Evolutionary conservation across 2,888 invertebrate genomes (phyloP).

Genomic region (Pseudococcus jackbeardsleyi): DNA sequence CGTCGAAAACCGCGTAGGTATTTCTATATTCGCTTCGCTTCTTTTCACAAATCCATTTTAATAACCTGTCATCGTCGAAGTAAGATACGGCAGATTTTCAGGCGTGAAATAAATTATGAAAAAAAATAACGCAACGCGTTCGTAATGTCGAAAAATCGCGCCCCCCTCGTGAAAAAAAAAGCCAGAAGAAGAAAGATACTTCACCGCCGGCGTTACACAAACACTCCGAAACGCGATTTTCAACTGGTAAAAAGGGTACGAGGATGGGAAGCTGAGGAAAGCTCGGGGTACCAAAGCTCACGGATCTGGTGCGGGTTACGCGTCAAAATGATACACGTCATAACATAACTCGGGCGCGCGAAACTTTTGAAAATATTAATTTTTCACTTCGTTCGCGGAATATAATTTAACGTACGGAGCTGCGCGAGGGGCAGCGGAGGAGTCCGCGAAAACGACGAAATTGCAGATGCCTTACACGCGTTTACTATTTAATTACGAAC

Average conservation of each 20-base stretch:
- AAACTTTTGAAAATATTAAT: conserved; percentile 43
- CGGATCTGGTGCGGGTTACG: background rate
- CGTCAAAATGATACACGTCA: conserved; percentile 28
- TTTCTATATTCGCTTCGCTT: background rate
- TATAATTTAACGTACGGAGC: conserved; percentile 1
- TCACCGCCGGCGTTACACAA: background rate
- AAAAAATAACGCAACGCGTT: background rate
- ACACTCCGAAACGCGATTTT: background rate
- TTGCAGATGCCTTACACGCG: conserved; percentile 10
- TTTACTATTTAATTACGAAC: conserved; percentile 33
- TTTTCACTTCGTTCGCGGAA: background rate
- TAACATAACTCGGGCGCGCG: background rate
- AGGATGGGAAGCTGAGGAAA: background rate
- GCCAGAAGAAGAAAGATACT: background rate
- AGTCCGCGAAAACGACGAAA: background rate
- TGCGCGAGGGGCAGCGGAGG: background rate
- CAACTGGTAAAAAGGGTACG: background rate
- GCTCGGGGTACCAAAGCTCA: background rate
- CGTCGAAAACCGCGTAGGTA: background rate
- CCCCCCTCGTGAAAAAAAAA: background rate
- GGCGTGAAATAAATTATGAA: conserved; percentile 3
- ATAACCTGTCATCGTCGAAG: conserved; percentile 30
- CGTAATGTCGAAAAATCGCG: background rate
- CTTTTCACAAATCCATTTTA: conserved; percentile 32
- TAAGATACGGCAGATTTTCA: background rate